phyloP scores from a whole-genome alignment of 2,888 invertebrate species.

The Ophonus ardosiacus region DNA sequence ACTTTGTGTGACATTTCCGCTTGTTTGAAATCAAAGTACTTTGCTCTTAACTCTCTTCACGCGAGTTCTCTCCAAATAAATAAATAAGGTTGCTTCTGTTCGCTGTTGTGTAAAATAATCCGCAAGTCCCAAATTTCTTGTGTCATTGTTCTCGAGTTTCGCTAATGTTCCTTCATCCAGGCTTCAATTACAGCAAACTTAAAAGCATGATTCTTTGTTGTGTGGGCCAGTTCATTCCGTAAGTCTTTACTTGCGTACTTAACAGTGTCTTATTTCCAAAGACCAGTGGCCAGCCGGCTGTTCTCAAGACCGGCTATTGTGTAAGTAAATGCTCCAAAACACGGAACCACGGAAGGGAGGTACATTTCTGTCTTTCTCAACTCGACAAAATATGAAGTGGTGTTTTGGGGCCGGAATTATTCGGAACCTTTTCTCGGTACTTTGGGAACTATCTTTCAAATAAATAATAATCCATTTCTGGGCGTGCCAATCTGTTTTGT shows the following conservation, averaged over 20 bases:
- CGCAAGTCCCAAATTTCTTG: background rate
- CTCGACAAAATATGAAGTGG: background rate
- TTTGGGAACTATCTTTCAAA: too few species aligned
- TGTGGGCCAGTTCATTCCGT: background rate
- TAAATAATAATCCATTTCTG: too few species aligned
- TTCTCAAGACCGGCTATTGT: background rate
- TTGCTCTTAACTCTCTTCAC: background rate
- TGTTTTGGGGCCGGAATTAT: too few species aligned
- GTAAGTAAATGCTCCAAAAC: background rate
- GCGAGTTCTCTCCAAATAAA: background rate
- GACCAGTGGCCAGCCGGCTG: background rate
- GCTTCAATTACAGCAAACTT: background rate
- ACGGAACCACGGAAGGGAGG: background rate
- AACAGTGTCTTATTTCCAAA: background rate
- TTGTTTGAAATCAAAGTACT: background rate
- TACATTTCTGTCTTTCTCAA: background rate
- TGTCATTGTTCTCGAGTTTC: background rate
- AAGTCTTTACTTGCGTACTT: background rate
- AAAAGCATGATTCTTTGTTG: background rate
- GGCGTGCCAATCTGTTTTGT: too few species aligned
- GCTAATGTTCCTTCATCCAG: background rate
- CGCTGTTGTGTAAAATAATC: background rate
- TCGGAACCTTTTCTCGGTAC: too few species aligned
- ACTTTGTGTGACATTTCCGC: background rate
- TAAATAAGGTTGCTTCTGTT: background rate